These are phyloP conservation scores for Holacanthus passer DNA, from an alignment of 2,113 vertebrate genomes.

Conservation along the genomic window DNA sequence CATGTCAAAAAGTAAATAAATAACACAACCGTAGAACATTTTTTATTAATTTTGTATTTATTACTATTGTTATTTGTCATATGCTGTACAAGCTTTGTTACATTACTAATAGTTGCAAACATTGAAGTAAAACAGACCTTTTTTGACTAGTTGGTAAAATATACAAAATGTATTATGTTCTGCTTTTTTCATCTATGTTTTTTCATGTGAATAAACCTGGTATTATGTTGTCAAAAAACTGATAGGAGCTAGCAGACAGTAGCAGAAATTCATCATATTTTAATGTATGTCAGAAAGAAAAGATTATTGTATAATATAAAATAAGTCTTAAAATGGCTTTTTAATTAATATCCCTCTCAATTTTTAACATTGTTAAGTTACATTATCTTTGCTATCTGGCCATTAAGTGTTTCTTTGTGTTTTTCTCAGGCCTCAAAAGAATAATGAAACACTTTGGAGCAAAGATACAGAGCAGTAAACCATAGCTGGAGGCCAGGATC, in stretches of 20 bases:
- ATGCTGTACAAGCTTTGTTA: neutral
- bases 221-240: neutral
- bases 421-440: slow-evolving; percentile 78
- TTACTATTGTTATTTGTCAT: neutral
- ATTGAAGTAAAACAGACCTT: neutral
- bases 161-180: neutral
- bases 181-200: neutral
- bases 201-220: neutral
- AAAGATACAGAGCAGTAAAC: slow-evolving; percentile 80
- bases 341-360: neutral
- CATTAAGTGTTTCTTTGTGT: slow-evolving; percentile 78
- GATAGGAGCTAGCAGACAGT: neutral
- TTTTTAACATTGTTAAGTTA: neutral
- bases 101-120: neutral
- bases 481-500: slow-evolving; percentile 79
- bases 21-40: neutral
- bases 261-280: neutral
- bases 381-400: slow-evolving; percentile 50
- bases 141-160: neutral
- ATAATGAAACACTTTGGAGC: slow-evolving; percentile 85
- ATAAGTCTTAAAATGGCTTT: neutral
- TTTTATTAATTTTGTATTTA: neutral
- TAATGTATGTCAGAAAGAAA: neutral
- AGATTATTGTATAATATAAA: too few relatives aligned
- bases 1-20: neutral